Base-by-base conservation (phyloP, 2,797 vertebrate genomes). In the Urocyon cinereoargenteus region DNA sequence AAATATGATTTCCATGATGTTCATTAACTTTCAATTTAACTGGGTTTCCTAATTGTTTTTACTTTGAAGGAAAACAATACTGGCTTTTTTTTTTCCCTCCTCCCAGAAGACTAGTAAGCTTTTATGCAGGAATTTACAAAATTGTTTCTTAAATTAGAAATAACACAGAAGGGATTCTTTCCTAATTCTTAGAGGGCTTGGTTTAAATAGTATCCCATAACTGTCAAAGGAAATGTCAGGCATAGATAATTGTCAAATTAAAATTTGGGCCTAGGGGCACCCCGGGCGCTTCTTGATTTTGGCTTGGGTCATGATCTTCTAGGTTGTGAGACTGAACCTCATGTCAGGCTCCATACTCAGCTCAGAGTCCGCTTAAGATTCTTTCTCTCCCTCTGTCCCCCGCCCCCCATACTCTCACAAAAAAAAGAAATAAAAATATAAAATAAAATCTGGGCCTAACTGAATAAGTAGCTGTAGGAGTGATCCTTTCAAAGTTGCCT, bases 121-220 rank as follows among this genome's bases (percentile, higher is more conserved):
- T 94, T 91, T 94, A 91, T 53, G 72, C 93, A 92, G 70, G 55
- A 79, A 91, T 68, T 55, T 86, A 59, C 10, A 16, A 75, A 77
- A 57, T 31, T 91, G 0, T 75, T 91, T 92, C 49, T 92, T 96
- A 66, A 88, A 57, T 86, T 97, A 86, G n/a, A 83, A 91, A 81
- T 90, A 64, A 64, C 10, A 36, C 31, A 40, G 89, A 6, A 87
- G 86, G 34, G 34, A 93, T 83, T 92, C 31, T 91, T 86, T 73
- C 86, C 62, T 91, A 49, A 70, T 91, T 95, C 53, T 90, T 95
- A n/a, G 51, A 79, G n/a, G 45, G 11, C 57, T 75, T 91, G 11
- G 40, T 72, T 88, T 96, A 89, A 61, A 24, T 91, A 51, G 16
- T 72, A 82, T 81, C 86, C 26, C 51, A 79, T 26, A 82, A 28